Evolutionary conservation across 2,888 invertebrate genomes (phyloP), one percentile per base, ranked within the genome.

Genomic region (Zygaena filipendulae): DNA sequence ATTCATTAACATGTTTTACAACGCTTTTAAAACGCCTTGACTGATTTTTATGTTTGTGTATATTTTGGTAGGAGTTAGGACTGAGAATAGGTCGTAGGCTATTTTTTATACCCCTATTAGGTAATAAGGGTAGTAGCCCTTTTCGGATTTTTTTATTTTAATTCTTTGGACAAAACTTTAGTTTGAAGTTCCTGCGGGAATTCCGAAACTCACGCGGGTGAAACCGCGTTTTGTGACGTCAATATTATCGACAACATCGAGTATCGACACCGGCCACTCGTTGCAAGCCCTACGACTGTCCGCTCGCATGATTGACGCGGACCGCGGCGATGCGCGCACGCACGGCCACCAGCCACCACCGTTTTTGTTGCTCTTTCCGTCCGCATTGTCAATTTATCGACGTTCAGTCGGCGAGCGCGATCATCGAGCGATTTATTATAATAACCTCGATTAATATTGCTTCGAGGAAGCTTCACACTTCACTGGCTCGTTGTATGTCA

Each of bases 231-330:
- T 23, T 26, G 40, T 45, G 40, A 48, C 46, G 50, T 50, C 40
- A 37, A 34, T 27, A 23, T 11, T 33, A 40, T 33, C 40, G 38
- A 37, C 25, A 22, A n/a, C n/a, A n/a, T n/a, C n/a, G n/a, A n/a
- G n/a, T n/a, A n/a, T n/a, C n/a, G n/a, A n/a, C n/a, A n/a, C 19
- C 33, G 10, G 8, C 14, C n/a, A 21, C 23, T 26, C 14, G 12
- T 11, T 22, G 27, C 25, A 25, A n/a, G n/a, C n/a, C n/a, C n/a
- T n/a, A n/a, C n/a, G n/a, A n/a, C 34, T 38, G 43, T 38, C 42
- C 33, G 11, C 38, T 39, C 40, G 35, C 45, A 54, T 60, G 71
- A 66, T 58, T 63, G 69, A 66, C 63, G 59, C 47, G 36, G 49
- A 48, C 48, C 47, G 39, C 30, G 43, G 44, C 51, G 37, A 43